These are phyloP conservation scores for Trachurus trachurus DNA, from an alignment of 2,797 vertebrate genomes.

Conservation along the genomic window DNA sequence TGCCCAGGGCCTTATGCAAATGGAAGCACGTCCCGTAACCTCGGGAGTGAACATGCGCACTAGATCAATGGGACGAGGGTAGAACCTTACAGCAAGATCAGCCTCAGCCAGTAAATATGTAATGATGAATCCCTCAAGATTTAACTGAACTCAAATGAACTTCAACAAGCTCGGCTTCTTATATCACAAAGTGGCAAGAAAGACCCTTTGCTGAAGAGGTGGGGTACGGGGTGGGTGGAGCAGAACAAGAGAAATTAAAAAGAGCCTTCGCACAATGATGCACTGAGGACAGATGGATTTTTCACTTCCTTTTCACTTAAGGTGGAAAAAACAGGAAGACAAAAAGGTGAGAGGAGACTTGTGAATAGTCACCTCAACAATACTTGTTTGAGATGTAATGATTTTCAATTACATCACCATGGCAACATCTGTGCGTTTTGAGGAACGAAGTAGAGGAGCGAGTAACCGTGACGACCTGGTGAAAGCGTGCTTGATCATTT, in stretches of 20 bases:
- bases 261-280: slow-evolving; percentile 49
- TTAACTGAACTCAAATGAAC: slow-evolving; percentile 91
- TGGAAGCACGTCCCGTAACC: slow-evolving; percentile 96
- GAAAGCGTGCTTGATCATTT: slow-evolving; percentile 37
- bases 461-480: slow-evolving; percentile 51
- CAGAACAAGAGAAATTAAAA: slow-evolving; percentile 44
- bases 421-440: slow-evolving; percentile 68
- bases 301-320: slow-evolving; percentile 56
- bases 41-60: slow-evolving; percentile 96
- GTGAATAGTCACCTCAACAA: slow-evolving; percentile 78
- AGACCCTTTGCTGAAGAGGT: slow-evolving; percentile 52
- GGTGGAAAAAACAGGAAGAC: slow-evolving; percentile 36
- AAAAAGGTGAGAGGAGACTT: slow-evolving; percentile 70
- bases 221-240: slow-evolving; percentile 39
- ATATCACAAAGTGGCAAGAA: slow-evolving; percentile 73
- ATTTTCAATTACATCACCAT: slow-evolving; percentile 83
- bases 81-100: slow-evolving; percentile 98
- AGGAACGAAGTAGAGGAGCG: slow-evolving; percentile 41
- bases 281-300: slow-evolving; percentile 60
- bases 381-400: slow-evolving; percentile 78
- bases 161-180: slow-evolving; percentile 73
- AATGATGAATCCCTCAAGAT: slow-evolving; percentile 94
- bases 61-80: slow-evolving; percentile 96
- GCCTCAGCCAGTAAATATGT: slow-evolving; percentile 95
- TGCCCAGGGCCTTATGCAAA: slow-evolving; percentile 99